Evolutionary conservation across 2,888 invertebrate species (phyloP).

Genomic region (Stramonita haemastoma): DNA sequence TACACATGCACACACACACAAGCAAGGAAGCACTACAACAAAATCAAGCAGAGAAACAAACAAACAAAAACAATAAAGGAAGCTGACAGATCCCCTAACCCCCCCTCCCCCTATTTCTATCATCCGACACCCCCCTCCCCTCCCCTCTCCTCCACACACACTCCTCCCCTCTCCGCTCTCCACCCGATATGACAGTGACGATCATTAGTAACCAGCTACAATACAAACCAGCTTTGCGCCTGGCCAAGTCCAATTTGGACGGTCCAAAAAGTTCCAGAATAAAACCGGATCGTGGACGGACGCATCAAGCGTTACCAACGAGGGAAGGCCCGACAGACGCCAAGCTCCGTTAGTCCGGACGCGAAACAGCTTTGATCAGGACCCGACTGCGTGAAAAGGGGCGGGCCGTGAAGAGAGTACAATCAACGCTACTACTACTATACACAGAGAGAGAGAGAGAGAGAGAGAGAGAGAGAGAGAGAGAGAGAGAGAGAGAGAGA

Average conservation of each 20-base stretch:
- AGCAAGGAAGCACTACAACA: no score
- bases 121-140: not conserved
- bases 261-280: not conserved
- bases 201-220: not conserved
- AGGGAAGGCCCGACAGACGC: not conserved
- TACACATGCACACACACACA: no score
- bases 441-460: no score
- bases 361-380: slow-evolving; percentile 15
- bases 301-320: not conserved
- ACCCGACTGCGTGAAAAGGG: slow-evolving; percentile 7
- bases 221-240: not conserved
- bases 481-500: not conserved
- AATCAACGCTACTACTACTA: not conserved
- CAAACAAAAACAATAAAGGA: no score
- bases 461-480: slow-evolving; percentile 9
- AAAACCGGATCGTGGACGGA: not conserved
- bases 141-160: not conserved
- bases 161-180: not conserved
- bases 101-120: not conserved
- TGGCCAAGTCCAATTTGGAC: slow-evolving; percentile 3
- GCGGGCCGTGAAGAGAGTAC: not conserved
- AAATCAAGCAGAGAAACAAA: no score
- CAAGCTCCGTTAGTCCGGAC: slow-evolving; percentile 18
- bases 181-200: not conserved
- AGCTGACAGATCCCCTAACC: not conserved